These are phyloP conservation scores for Fukomys damarensis DNA, from an alignment of 2,113 vertebrate genomes.

Conservation along the genomic window DNA sequence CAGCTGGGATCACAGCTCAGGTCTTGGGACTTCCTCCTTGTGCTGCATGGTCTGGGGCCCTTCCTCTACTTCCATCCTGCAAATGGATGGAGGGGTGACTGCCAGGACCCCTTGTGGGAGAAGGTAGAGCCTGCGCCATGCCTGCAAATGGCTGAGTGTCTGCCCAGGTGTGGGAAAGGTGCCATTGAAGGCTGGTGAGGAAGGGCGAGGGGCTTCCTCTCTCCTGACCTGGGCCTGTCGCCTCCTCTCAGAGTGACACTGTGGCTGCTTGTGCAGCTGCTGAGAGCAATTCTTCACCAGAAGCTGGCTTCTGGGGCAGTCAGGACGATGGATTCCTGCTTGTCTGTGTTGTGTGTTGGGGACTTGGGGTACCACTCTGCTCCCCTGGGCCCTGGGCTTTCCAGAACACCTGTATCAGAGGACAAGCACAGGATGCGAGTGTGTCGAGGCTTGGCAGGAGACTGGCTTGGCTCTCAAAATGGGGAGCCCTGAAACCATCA, in stretches of 20 bases:
- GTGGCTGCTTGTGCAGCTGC: not conserved
- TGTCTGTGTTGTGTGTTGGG: not conserved
- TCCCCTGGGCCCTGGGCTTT: not conserved
- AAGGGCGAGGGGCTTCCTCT: not conserved
- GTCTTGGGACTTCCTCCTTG: not conserved
- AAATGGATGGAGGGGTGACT: too few species aligned
- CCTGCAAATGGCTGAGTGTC: not conserved
- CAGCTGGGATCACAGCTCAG: not conserved
- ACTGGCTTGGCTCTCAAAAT: not conserved
- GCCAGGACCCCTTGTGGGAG: not conserved
- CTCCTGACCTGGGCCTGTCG: not conserved
- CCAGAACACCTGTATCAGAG: not conserved
- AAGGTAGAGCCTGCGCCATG: not conserved
- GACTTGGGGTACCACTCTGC: accelerated
- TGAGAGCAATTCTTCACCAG: not conserved
- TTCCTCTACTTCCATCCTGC: not conserved
- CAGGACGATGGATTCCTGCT: not conserved
- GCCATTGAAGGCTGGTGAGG: not conserved
- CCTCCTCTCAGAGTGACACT: not conserved
- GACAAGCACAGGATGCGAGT: not conserved
- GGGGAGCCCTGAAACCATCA: not conserved
- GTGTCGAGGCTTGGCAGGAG: not conserved
- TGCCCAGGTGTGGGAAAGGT: not conserved
- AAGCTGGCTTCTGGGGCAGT: not conserved
- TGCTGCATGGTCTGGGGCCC: too few species aligned